Base-by-base conservation (phyloP, 2,888 invertebrate species). In the Synergus umbraculus region DNA sequence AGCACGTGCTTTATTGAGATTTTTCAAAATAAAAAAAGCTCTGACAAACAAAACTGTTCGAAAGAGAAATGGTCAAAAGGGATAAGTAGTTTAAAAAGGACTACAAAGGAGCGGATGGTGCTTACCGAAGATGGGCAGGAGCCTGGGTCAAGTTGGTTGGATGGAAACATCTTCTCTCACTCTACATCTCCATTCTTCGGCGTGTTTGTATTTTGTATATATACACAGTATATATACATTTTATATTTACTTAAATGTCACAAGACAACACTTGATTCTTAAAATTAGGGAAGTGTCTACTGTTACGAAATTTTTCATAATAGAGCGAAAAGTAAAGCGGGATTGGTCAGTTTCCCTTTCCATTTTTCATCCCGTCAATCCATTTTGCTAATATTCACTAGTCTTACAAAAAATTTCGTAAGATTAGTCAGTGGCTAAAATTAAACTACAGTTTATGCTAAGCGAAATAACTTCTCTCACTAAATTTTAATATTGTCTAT, bases 101-200 rank as follows among this genome's bases (percentile, higher is more conserved):
- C 89, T 91, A 91, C 90, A 88, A 89, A 91, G 92, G 92, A 92
- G 86, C 86, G 92, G 92, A 90, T 92, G 90, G 92, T 92, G 92
- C 92, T 92, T 92, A 92, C 92, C 92, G 89, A 91, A 91, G 88
- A 91, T 88, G 91, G 92, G 90, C 92, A 91, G 92, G 92, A 92
- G 89, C 91, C 89, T 91, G 91, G 92, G 90, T 91, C 91, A 91
- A 92, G 92, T 83, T 84, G 83, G 84, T 84, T 85, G 83, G 83
- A 87, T 87, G 85, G 87, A 90, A 89, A 91, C 91, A 91, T 91
- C 91, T 90, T 90, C 86, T 87, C 82, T 88, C 82, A 87, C 85
- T 85, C 81, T 86, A 86, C 86, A 86, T 69, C 79, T 87, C 82
- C 84, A 80, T 85, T 84, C 83, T 85, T 87, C 83, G 77, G 84